A percentile compares a stretch with the other conserved stretches of the same genome.
Evolutionary conservation across 1,140 invertebrate species (phyloP).

Genomic region (Sarcophaga bullata): DNA sequence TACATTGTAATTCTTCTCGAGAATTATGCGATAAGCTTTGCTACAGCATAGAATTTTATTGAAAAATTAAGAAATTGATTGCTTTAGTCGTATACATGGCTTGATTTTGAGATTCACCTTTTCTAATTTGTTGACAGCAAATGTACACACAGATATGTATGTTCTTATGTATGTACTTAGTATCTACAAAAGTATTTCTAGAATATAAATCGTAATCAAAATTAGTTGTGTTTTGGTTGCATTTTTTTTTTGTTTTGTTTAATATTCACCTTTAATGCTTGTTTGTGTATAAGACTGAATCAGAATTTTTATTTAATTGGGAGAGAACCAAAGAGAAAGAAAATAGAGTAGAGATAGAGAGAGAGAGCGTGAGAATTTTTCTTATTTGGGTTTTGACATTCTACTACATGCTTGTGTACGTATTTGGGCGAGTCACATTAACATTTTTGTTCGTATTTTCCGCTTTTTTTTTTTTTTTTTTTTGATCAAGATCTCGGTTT

Average conservation of each 20-base stretch:
- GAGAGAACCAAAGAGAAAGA: no score
- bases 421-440: slow-evolving; percentile 26
- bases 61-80: no score
- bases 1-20: no score
- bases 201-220: slow-evolving; percentile 6
- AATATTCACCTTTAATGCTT: background rate
- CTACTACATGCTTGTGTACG: background rate
- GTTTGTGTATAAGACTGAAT: background rate
- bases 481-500: background rate
- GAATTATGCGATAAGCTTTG: no score
- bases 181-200: background rate
- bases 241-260: background rate
- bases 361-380: slow-evolving; percentile 4
- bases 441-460: background rate
- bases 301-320: background rate
- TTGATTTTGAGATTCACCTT: no score
- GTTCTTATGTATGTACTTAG: background rate
- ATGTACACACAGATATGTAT: background rate
- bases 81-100: no score
- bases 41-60: no score
- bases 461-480: no score
- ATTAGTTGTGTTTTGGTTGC: background rate
- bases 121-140: no score
- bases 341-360: no score
- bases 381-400: background rate